These are phyloP conservation scores for Chaetops frenatus DNA, from an alignment of 2,113 vertebrate species.

Conservation along the genomic window DNA sequence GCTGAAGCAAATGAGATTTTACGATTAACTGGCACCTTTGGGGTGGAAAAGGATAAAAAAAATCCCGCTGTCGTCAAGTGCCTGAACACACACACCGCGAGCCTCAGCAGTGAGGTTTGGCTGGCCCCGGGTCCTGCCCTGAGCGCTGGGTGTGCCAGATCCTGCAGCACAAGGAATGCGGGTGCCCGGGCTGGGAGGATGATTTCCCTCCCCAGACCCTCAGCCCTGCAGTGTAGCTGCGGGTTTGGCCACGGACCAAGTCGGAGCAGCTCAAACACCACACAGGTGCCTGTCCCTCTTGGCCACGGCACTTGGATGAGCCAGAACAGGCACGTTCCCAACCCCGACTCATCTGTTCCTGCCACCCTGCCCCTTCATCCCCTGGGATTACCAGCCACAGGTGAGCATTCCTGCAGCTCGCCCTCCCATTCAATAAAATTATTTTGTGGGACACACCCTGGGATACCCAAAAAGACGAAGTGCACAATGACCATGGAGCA, in stretches of 20 bases:
- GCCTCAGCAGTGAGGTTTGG: not conserved
- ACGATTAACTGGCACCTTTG: not conserved
- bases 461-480: not conserved
- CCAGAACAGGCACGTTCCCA: not conserved
- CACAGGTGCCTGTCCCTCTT: not conserved
- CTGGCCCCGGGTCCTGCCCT: not conserved
- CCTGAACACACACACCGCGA: not conserved
- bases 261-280: not conserved
- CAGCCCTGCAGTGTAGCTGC: fast-evolving
- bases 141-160: not conserved
- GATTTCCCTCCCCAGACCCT: not conserved
- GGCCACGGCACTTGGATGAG: not conserved
- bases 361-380: not conserved
- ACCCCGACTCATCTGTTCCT: not conserved
- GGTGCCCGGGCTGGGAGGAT: not conserved
- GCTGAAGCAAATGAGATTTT: not conserved
- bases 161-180: fast-evolving
- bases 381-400: not conserved
- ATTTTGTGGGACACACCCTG: not conserved
- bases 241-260: fast-evolving
- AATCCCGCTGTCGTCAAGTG: not conserved
- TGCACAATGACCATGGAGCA: not conserved
- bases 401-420: not conserved
- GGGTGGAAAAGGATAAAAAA: not conserved
- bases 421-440: not conserved